These are phyloP conservation scores for Microplitis demolitor DNA, from an alignment of 1,140 invertebrate species.

Conservation along the genomic window DNA sequence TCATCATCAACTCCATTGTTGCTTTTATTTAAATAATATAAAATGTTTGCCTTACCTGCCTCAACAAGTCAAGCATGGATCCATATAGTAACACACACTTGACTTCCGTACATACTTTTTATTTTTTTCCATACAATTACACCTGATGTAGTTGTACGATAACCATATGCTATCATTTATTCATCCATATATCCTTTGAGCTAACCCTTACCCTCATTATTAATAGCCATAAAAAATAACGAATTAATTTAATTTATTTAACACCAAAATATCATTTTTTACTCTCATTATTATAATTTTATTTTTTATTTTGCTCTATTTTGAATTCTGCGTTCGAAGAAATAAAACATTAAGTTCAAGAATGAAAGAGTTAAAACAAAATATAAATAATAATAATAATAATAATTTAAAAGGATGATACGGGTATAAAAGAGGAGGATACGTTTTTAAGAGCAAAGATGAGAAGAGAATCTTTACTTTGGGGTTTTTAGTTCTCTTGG, in stretches of 20 bases:
- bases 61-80: not conserved
- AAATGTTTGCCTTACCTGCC: not conserved
- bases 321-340: slow-evolving; percentile 1
- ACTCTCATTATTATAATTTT: no score
- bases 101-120: not conserved
- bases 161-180: slow-evolving; percentile 2
- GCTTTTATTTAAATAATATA: no score
- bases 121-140: slow-evolving; percentile 4
- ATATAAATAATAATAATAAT: slow-evolving; percentile 28
- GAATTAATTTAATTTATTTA: not conserved
- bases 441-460: slow-evolving; percentile 21
- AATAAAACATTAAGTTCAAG: slow-evolving; percentile 22
- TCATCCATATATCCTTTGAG: not conserved
- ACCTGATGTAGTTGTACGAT: not conserved
- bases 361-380: slow-evolving; percentile 24
- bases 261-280: not conserved
- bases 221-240: not conserved
- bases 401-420: slow-evolving; percentile 30
- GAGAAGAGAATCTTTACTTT: slow-evolving; percentile 16
- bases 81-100: not conserved
- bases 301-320: not conserved
- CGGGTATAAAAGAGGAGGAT: slow-evolving; percentile 16
- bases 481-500: no score
- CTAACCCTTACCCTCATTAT: not conserved
- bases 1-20: no score